These are phyloP conservation scores for Esperia sulphurella DNA, from an alignment of 2,888 invertebrate species.

Conservation along the genomic window DNA sequence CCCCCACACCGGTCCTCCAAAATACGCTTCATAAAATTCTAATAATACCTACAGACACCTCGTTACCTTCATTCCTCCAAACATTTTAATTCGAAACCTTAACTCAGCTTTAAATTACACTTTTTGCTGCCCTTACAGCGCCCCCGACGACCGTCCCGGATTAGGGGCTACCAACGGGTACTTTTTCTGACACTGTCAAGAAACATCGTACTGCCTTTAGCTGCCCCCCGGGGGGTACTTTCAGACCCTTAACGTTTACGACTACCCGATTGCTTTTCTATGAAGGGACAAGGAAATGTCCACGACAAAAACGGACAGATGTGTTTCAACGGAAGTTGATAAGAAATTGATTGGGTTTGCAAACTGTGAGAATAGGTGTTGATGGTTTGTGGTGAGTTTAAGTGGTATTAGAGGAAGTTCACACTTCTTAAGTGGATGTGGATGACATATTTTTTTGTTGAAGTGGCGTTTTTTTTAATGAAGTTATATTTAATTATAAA, in stretches of 20 bases:
- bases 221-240: slow-evolving; percentile 79
- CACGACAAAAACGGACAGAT: slow-evolving; percentile 66
- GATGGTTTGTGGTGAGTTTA: slow-evolving; percentile 28
- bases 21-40: too few species aligned
- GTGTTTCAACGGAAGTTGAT: slow-evolving; percentile 55
- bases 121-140: slow-evolving; percentile 72
- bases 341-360: slow-evolving; percentile 49
- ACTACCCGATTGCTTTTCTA: slow-evolving; percentile 82
- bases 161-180: slow-evolving; percentile 57
- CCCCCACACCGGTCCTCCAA: too few species aligned
- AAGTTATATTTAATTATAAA: too few species aligned
- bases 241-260: slow-evolving; percentile 81
- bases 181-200: slow-evolving; percentile 73
- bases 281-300: slow-evolving; percentile 67
- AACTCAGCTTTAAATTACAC: slow-evolving; percentile 77
- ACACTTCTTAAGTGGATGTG: slow-evolving; percentile 33
- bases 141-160: slow-evolving; percentile 67
- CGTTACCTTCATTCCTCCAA: slow-evolving; percentile 35
- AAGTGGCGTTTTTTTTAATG: too few species aligned
- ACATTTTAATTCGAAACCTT: slow-evolving; percentile 77
- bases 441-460: too few species aligned
- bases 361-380: slow-evolving; percentile 28
- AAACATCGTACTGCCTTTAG: slow-evolving; percentile 71
- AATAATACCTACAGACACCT: background rate
- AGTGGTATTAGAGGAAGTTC: slow-evolving; percentile 23